phyloP scores from a whole-genome alignment of 2,797 vertebrate genomes.

The Lacerta agilis region DNA sequence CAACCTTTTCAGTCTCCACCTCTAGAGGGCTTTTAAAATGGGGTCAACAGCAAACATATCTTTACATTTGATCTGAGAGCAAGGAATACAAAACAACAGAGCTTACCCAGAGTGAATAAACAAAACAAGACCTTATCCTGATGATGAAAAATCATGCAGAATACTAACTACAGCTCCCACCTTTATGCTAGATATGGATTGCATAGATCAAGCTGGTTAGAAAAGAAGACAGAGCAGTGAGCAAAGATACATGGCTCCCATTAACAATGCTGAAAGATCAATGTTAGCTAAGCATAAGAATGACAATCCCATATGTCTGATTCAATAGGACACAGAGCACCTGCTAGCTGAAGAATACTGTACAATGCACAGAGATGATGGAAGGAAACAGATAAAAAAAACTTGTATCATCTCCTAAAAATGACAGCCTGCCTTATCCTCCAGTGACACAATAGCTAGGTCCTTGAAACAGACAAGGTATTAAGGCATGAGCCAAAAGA shows the following conservation, averaged over 20 bases:
- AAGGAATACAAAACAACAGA: conserved; percentile 54
- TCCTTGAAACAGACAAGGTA: conserved; percentile 10
- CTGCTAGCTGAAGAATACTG: conserved; percentile 37
- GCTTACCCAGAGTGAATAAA: conserved; percentile 51
- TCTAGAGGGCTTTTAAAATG: conserved; percentile 73
- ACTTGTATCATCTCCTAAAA: conserved; percentile 46
- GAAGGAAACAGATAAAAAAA: conserved; percentile 51
- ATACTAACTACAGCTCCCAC: conserved; percentile 47
- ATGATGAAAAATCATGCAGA: conserved; percentile 57
- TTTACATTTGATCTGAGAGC: conserved; percentile 63
- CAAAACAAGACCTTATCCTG: conserved; percentile 49
- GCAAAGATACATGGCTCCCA: conserved; percentile 57
- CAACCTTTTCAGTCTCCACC: conserved; percentile 69
- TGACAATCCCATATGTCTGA: conserved; percentile 71
- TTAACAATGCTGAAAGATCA: conserved; percentile 72
- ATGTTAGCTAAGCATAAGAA: conserved; percentile 65
- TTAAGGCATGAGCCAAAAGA: neutral
- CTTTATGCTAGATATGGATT: conserved; percentile 55
- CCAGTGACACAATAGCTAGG: conserved; percentile 30
- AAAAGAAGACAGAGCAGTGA: conserved; percentile 55
- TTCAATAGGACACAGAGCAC: conserved; percentile 49
- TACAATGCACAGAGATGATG: conserved; percentile 38
- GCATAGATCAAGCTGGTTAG: conserved; percentile 28
- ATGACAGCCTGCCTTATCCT: conserved; percentile 40
- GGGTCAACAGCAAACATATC: conserved; percentile 70